phyloP scores from a whole-genome alignment of 2,888 invertebrate genomes.

The Drosophila parthenogenetica region DNA sequence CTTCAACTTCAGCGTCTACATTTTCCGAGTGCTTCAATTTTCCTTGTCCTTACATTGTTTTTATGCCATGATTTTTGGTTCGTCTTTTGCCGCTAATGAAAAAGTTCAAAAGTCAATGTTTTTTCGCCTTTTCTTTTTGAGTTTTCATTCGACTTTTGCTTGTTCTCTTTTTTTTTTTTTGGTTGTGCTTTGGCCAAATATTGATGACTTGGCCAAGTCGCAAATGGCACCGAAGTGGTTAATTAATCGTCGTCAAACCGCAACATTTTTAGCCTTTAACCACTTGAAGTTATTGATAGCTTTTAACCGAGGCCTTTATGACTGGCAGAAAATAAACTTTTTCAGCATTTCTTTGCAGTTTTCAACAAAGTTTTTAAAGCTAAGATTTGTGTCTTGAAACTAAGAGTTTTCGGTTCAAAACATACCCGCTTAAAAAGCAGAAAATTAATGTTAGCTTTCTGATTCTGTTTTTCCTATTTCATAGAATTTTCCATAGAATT shows the following conservation, averaged over 20 bases:
- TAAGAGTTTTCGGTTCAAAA: not conserved
- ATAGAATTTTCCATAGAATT: not conserved
- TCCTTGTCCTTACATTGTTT: constrained; percentile 61
- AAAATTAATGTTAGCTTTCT: no score
- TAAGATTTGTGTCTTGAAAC: not conserved
- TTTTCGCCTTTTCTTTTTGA: constrained; percentile 50
- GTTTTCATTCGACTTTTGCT: constrained; percentile 47
- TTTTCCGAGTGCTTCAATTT: constrained; percentile 47
- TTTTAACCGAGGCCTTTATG: not conserved
- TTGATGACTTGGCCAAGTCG: constrained; percentile 56
- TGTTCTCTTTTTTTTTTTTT: not conserved
- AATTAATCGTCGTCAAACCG: constrained; percentile 43
- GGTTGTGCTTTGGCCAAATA: constrained; percentile 45
- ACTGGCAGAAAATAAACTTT: not conserved
- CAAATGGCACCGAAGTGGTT: constrained; percentile 42
- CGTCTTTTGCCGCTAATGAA: constrained; percentile 67
- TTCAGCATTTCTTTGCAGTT: not conserved
- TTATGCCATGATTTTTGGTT: constrained; percentile 54
- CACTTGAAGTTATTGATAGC: not conserved
- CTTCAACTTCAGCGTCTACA: constrained; percentile 60
- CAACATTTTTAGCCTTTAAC: constrained; percentile 4
- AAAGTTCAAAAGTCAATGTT: constrained; percentile 79
- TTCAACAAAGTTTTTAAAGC: not conserved
- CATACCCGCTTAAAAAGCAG: not conserved
- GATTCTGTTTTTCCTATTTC: no score